phyloP scores from a whole-genome alignment of 2,888 invertebrate species.

The Malthinus seriepunctatus region DNA sequence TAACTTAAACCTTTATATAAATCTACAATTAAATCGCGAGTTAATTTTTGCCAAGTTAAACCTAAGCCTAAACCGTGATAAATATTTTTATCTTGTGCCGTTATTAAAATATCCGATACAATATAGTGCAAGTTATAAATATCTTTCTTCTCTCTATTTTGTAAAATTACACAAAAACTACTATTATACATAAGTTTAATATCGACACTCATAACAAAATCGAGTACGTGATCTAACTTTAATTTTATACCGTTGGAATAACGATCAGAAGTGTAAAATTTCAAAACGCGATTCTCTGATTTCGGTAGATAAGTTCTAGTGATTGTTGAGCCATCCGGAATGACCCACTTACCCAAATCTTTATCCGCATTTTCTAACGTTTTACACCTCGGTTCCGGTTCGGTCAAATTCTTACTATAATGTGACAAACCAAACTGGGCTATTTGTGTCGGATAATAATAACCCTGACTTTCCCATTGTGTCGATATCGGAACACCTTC shows the following conservation, averaged over 20 bases:
- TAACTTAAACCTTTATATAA: slow-evolving; percentile 84
- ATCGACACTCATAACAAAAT: slow-evolving; percentile 78
- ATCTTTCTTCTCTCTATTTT: slow-evolving; percentile 77
- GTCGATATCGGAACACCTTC: slow-evolving; percentile 96
- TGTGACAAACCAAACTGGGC: slow-evolving; percentile 98
- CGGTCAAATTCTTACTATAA: slow-evolving; percentile 92
- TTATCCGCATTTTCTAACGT: slow-evolving; percentile 77
- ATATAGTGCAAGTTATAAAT: slow-evolving; percentile 83
- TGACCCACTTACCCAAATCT: slow-evolving; percentile 70
- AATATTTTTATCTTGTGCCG: slow-evolving; percentile 75
- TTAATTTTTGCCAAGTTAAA: slow-evolving; percentile 75
- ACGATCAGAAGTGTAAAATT: slow-evolving; percentile 73
- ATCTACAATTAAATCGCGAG: slow-evolving; percentile 87
- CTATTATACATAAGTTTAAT: slow-evolving; percentile 77
- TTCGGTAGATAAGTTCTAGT: slow-evolving; percentile 64
- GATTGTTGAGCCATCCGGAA: slow-evolving; percentile 70
- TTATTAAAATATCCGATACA: slow-evolving; percentile 72
- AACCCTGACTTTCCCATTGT: slow-evolving; percentile 95
- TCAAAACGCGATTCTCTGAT: slow-evolving; percentile 65
- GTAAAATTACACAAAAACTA: slow-evolving; percentile 77
- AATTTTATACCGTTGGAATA: slow-evolving; percentile 70
- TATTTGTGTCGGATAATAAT: slow-evolving; percentile 98
- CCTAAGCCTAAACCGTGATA: slow-evolving; percentile 81
- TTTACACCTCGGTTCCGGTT: slow-evolving; percentile 75
- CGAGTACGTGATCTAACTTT: slow-evolving; percentile 68